Evolutionary conservation across 2,113 vertebrate species (phyloP), one percentile per base, ranked within the genome.

Genomic region (Serinus canaria): DNA sequence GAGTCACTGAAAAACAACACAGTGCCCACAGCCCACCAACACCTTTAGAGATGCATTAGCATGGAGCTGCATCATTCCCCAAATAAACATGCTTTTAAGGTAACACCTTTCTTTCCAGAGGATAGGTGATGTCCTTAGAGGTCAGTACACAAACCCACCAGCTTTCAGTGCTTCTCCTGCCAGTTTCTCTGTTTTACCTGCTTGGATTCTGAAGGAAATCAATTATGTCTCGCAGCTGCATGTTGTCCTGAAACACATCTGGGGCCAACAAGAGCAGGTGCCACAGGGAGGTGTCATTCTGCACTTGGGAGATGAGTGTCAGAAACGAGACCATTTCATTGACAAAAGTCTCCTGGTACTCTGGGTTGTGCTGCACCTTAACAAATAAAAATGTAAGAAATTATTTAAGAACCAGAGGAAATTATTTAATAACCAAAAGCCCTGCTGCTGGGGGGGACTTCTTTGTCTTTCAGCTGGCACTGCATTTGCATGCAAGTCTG

Each of bases 221-320:
- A 70, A 89, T 81, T 23, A 97, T 52, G 33, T 94, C 94, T 72
- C 35, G 88, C 55, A 97, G 62, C 3, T 91, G 84, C 9, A 72
- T 66, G 41, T 80, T 92, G 82, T 96, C 96, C 87, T 96, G 96
- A 69, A 97, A 89, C n/a, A 97, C 78, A 21, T 97, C 95, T 63
- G 98, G 97, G 59, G 97, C 88, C 89, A 96, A 96, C 17, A 98
- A 92, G 43, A 98, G 97, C 44, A 98, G 86, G 39, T 97, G 97
- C 98, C 98, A 98, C 52, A 98, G 33, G n/a, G 94, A 94, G 13
- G 85, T 93, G 73, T 98, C 97, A 39, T 97, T 97, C 89, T 98
- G 98, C 59, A 98, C 91, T 94, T 95, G 90, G n/a, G 98, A 98
- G 90, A 97, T 5, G 63, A 98, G 95, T 3, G 25, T 97, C 15